Conservation (phyloP, 2,113 vertebrate genomes). For the Clarias gariepinus region DNA sequence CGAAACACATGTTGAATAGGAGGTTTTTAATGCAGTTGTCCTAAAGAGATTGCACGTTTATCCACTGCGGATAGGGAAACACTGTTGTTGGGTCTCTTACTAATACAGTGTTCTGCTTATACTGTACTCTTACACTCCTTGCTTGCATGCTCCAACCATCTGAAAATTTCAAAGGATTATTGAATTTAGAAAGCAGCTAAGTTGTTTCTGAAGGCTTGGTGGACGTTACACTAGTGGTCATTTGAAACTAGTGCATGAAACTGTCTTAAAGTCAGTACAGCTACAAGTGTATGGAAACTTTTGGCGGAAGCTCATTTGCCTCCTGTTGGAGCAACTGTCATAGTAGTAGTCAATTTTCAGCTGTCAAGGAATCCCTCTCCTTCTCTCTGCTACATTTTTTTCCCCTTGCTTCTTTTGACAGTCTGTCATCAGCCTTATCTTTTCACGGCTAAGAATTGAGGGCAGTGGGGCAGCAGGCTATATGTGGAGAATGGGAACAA, state of each 20-base stretch:
- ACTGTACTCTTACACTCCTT: background rate
- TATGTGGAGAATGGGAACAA: constrained; percentile 37
- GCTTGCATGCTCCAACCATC: background rate
- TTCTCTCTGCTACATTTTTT: background rate
- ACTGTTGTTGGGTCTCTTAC: background rate
- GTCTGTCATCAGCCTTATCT: constrained; percentile 29
- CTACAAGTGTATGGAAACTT: background rate
- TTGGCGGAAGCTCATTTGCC: background rate
- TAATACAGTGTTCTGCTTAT: background rate
- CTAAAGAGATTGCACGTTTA: background rate
- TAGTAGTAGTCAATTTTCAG: background rate
- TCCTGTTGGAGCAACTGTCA: constrained; percentile 12
- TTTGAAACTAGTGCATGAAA: background rate
- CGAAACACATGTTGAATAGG: background rate
- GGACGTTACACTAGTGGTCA: constrained; percentile 7
- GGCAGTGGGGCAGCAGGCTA: constrained; percentile 65
- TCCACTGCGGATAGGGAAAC: background rate
- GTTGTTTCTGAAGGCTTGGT: background rate
- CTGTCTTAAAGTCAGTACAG: constrained; percentile 10
- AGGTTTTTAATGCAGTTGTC: background rate
- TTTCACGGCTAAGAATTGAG: constrained; percentile 61
- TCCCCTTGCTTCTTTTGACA: background rate
- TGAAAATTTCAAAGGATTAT: background rate
- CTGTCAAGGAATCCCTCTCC: background rate
- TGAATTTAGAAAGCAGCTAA: background rate